A percentile compares a stretch with the other conserved stretches of the same genome.
Evolutionary conservation across 2,113 vertebrate genomes (phyloP).

Genomic region (Tapirus terrestris): DNA sequence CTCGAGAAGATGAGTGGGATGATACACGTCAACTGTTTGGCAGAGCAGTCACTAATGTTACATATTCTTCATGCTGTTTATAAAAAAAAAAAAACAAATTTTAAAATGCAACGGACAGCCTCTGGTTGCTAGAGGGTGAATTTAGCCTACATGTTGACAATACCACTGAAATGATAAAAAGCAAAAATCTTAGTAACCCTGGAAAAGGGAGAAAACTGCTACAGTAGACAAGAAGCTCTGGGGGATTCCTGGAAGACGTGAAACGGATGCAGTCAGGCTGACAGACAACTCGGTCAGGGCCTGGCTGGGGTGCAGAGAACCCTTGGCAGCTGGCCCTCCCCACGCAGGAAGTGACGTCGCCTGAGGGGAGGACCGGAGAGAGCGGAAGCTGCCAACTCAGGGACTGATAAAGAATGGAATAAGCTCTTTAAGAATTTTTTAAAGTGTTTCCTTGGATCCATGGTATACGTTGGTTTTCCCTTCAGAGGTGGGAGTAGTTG

Average conservation of each 20-base stretch:
- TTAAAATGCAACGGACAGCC: background rate
- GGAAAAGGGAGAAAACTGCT: background rate
- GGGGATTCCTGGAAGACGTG: background rate
- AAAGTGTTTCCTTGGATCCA: background rate
- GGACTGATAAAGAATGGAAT: background rate
- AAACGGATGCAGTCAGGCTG: background rate
- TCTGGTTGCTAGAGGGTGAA: background rate
- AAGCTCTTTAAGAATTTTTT: background rate
- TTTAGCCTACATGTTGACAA: background rate
- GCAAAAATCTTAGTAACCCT: background rate
- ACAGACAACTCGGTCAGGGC: background rate
- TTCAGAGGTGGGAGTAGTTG: background rate
- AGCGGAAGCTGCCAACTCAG: rapidly evolving
- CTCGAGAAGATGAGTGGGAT: background rate
- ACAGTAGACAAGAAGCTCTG: background rate
- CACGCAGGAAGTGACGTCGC: background rate
- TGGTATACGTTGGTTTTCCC: background rate
- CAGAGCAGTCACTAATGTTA: background rate
- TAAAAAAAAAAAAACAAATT: background rate
- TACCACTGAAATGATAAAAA: background rate
- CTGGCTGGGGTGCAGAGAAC: background rate
- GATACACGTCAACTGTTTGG: background rate
- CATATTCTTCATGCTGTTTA: background rate
- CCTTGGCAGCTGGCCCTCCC: too few species aligned
- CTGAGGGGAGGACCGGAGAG: background rate